phyloP scores from a whole-genome alignment of 2,113 vertebrate species.

The Chlamydotis undulata region DNA sequence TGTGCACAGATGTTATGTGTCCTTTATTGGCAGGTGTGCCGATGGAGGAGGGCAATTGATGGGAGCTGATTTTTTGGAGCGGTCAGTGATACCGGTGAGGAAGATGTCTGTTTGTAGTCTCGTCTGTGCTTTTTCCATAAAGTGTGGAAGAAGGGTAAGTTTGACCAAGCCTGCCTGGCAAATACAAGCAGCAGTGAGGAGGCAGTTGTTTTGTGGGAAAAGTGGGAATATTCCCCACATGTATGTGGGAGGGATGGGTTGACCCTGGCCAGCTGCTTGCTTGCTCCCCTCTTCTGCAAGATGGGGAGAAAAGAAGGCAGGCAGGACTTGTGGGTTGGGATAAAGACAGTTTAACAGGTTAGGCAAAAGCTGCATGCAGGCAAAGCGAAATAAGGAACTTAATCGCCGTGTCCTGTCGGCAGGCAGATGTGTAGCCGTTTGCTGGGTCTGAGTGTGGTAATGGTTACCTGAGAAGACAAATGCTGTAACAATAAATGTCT shows the following conservation, averaged over 20 bases:
- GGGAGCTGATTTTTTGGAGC: background rate
- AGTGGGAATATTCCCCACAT: background rate
- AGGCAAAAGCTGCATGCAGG: background rate
- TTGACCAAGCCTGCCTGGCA: background rate
- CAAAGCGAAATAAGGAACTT: background rate
- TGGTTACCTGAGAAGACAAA: background rate
- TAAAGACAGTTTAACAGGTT: background rate
- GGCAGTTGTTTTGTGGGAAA: rapidly evolving
- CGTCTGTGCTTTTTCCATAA: background rate
- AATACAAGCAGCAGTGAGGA: background rate
- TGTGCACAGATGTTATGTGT: background rate
- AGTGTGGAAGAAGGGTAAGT: rapidly evolving
- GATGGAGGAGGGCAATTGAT: background rate
- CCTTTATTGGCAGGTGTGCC: background rate
- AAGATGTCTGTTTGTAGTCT: background rate
- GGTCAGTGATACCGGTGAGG: no score
- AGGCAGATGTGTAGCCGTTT: background rate
- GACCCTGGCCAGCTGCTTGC: background rate
- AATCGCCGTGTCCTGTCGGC: background rate
- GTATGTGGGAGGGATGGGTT: background rate
- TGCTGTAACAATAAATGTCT: background rate
- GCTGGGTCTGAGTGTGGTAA: rapidly evolving
- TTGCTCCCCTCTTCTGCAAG: rapidly evolving
- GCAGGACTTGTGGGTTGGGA: background rate
- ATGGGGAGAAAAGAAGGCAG: background rate